Percentiles rank a stretch among this genome's conserved stretches.
Conservation (phyloP, 2,113 vertebrate species). For the Canis aureus region DNA sequence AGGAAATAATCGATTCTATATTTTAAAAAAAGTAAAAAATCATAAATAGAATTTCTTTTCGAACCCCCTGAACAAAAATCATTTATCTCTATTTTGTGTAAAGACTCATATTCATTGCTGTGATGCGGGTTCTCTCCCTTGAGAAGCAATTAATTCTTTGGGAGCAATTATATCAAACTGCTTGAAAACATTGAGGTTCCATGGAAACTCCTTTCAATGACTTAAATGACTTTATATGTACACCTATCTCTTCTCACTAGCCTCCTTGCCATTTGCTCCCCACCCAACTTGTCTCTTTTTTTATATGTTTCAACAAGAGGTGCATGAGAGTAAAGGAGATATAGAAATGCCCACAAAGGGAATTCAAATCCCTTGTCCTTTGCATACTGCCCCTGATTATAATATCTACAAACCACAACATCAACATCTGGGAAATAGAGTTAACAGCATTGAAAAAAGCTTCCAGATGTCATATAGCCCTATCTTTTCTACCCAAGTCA, state of each 20-base stretch:
- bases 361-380: not conserved
- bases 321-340: not conserved
- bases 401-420: conserved; percentile 24
- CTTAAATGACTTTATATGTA: not conserved
- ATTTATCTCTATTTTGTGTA: not conserved
- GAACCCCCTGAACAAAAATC: conserved; percentile 5
- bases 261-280: not conserved
- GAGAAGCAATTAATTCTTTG: not conserved
- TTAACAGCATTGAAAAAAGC: conserved; percentile 48
- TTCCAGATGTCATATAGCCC: conserved; percentile 64
- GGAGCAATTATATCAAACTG: not conserved
- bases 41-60: conserved; percentile 42
- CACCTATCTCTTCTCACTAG: not conserved
- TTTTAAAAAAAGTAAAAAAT: not conserved
- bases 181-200: conserved; percentile 12
- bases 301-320: not conserved
- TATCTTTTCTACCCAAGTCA: conserved; percentile 56
- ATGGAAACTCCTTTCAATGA: not conserved
- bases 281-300: not conserved
- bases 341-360: not conserved
- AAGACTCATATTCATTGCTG: not conserved
- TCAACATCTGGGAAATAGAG: conserved; percentile 75
- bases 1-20: not conserved
- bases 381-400: not conserved
- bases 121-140: not conserved